phyloP scores from a whole-genome alignment of 2,888 invertebrate species.

The Epirrhoe tristata region DNA sequence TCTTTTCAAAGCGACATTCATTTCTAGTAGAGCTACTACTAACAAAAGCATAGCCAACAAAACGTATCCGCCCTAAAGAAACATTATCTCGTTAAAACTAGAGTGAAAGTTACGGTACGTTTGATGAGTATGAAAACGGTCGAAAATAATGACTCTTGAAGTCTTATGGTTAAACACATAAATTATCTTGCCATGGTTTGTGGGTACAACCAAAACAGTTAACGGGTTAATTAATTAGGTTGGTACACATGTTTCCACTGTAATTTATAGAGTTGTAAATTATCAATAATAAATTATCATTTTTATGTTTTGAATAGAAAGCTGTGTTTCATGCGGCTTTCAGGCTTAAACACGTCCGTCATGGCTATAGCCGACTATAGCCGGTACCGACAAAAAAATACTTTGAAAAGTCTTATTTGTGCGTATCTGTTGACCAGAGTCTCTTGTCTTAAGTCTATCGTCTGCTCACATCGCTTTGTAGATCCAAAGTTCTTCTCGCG shows the following conservation, averaged over 20 bases:
- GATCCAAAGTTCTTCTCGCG: background rate
- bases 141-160: constrained; percentile 1
- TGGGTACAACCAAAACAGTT: constrained; percentile 16
- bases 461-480: too few relatives aligned
- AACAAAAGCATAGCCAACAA: too few relatives aligned
- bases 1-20: too few relatives aligned
- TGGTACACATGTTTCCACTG: constrained; percentile 17
- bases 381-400: too few relatives aligned
- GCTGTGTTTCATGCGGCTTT: background rate
- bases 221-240: constrained; percentile 20
- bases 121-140: constrained; percentile 1
- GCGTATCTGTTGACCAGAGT: too few relatives aligned
- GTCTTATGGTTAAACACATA: background rate
- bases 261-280: background rate
- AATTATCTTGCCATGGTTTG: constrained; percentile 12
- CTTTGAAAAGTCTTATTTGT: too few relatives aligned
- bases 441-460: too few relatives aligned
- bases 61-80: background rate
- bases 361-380: too few relatives aligned
- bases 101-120: constrained; percentile 1
- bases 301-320: background rate
- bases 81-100: background rate
- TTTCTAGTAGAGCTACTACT: too few relatives aligned
- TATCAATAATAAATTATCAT: background rate
- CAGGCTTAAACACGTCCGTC: background rate